Base-by-base conservation (phyloP, 2,113 vertebrate genomes). In the Pachypanchax playfairii region DNA sequence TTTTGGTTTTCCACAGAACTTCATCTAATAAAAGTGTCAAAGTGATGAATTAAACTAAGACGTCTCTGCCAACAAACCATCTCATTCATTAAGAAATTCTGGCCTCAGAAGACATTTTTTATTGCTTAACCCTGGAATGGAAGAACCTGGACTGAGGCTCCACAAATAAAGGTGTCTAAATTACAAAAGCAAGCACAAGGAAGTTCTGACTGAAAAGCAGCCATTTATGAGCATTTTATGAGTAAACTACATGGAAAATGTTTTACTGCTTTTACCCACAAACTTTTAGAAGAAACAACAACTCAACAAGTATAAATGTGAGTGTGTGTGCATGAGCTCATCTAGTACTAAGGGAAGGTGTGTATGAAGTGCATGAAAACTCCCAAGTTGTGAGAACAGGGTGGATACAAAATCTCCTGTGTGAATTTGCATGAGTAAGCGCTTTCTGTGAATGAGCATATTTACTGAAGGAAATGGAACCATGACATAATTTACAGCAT, bases 221-320 rank as follows among this genome's bases (percentile, higher is more conserved):
- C 29, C 18, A 10, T 21, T 21, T 21, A 28, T 7, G 24, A 17
- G 3, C 13, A 36, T 66, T 15, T 21, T 10, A 22, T 12, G 44
- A 48, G 22, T 24, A 28, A 47, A 20, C n/a, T 36, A 39, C 58
- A 7, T 8, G 65, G 24, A 65, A 68, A 48, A n/a, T n/a, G 13
- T 41, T 68, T 62, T 15, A 61, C 28, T 17, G 6, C n/a, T 18
- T 18, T n/a, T 41, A 2, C 20, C 53, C 35, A 24, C 9, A 24
- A 20, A 46, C 39, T 42, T 56, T 48, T 44, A 11, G 3, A 6
- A 4, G 31, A 51, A 12, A 2, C 47, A 75, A 62, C 36, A 18
- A 41, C 12, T 22, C 6, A 46, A 51, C 35, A 33, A 36, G 20
- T 5, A 49, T 6, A 35, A 29, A 20, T 20, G 18, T 28, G 48